Base-by-base conservation (phyloP, 2,797 vertebrate species). In the Gymnodraco acuticeps region DNA sequence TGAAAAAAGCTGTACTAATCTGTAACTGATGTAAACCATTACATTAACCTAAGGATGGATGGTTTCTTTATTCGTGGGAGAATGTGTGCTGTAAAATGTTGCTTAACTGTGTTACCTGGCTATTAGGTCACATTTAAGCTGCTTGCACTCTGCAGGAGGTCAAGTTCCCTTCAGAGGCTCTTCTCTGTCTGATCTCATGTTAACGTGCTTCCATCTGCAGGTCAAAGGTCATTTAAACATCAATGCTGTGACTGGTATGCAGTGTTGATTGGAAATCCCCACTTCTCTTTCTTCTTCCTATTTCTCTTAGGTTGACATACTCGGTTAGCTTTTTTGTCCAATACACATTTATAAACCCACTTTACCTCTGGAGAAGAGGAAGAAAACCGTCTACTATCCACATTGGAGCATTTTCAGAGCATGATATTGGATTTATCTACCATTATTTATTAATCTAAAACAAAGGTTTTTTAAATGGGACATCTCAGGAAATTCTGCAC, bases 61-160 rank as follows among this genome's bases (percentile, higher is more conserved):
- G 16, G 47, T 33, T 62, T 73, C 71, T 65, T n/a, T 72, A 54
- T 33, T 23, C 42, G 52, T 17, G 51, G 38, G 54, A 75, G 81
- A 84, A 86, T 75, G 77, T 10, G 31, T 27, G 56, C 53, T 16
- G 64, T 81, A 31, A 80, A 77, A 5, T 78, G 73, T 85, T 81
- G 78, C 47, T 41, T 43, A 13, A 17, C 31, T 7, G 17, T 0
- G 3, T 60, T 33, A 52, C 59, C 14, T 8, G 1, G 62, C 82
- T 51, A 70, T 80, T 60, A 73, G 76, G 51, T 72, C 74, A 66
- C 20, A 0, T 52, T 64, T 42, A 59, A 81, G 76, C 83, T 43
- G 65, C 62, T 51, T 69, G 45, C 19, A 61, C 64, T 64, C 65
- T 38, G 47, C 61, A 67, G 45, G 41, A 66, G 75, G 80, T 84